Percentiles rank a stretch among this genome's conserved stretches.
Evolutionary conservation across 2,888 invertebrate genomes (phyloP).

Genomic region (Achlya flavicornis): DNA sequence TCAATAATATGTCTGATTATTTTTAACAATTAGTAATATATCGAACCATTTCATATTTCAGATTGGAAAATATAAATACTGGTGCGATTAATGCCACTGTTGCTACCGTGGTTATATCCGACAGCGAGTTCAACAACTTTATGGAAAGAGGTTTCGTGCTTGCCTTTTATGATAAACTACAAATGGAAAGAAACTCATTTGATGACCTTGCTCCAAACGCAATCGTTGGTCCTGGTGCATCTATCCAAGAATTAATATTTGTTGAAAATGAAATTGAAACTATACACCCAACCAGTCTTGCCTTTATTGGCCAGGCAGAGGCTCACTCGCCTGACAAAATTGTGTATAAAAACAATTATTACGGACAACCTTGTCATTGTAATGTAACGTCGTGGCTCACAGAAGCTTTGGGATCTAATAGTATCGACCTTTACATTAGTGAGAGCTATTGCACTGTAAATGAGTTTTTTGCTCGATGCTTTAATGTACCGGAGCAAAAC

Average conservation of each 20-base stretch:
- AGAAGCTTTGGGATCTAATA: constrained; percentile 66
- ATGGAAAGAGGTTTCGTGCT: constrained; percentile 85
- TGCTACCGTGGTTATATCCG: constrained; percentile 83
- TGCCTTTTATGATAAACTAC: constrained; percentile 86
- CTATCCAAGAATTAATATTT: constrained; percentile 84
- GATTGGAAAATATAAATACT: constrained; percentile 84
- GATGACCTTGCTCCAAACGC: constrained; percentile 82
- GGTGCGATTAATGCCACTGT: constrained; percentile 87
- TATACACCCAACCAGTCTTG: constrained; percentile 79
- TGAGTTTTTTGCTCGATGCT: constrained; percentile 85
- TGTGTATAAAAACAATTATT: constrained; percentile 85
- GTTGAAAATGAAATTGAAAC: constrained; percentile 75
- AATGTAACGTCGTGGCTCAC: constrained; percentile 84
- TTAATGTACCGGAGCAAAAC: constrained; percentile 86
- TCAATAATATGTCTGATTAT: not conserved
- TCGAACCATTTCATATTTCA: constrained; percentile 59
- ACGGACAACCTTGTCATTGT: constrained; percentile 86
- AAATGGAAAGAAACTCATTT: constrained; percentile 87
- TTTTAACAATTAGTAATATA: constrained; percentile 19
- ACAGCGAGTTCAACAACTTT: constrained; percentile 85
- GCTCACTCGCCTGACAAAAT: constrained; percentile 66
- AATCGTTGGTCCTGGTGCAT: constrained; percentile 74
- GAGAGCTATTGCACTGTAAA: constrained; percentile 87
- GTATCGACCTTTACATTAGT: constrained; percentile 66
- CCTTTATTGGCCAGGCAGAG: constrained; percentile 82